Conservation (phyloP, 1,140 invertebrate genomes). For the Drosophila bipectinata region DNA sequence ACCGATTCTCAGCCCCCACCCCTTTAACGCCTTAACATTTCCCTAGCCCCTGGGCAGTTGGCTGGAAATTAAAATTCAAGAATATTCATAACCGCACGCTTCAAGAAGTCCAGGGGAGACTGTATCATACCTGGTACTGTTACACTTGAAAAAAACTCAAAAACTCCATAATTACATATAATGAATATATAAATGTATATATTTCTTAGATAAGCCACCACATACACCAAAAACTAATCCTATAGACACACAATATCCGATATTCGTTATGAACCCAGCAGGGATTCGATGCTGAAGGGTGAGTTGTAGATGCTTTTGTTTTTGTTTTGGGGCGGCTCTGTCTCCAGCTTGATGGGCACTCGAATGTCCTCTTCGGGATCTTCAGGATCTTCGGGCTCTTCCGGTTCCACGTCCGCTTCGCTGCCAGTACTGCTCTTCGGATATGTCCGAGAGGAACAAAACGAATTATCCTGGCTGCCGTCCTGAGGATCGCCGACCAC, state of each 20-base stretch:
- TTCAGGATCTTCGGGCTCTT: slow-evolving; percentile 1
- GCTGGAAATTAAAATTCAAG: slow-evolving; percentile 67
- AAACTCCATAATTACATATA: not conserved
- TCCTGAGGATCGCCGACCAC: slow-evolving; percentile 84
- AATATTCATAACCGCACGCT: slow-evolving; percentile 17
- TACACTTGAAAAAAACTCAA: not conserved
- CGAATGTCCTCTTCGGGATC: not conserved
- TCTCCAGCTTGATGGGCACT: slow-evolving; percentile 26
- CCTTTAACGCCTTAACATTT: slow-evolving; percentile 2
- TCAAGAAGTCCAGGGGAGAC: not conserved
- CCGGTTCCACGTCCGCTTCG: slow-evolving; percentile 19
- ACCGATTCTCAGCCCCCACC: not conserved
- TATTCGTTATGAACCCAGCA: slow-evolving; percentile 84
- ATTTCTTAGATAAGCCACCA: slow-evolving; percentile 27
- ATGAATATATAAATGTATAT: not conserved
- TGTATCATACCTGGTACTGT: not conserved
- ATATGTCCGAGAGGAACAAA: slow-evolving; percentile 84
- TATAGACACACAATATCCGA: not conserved
- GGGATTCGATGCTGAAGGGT: slow-evolving; percentile 93
- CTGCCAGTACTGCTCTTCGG: slow-evolving; percentile 38
- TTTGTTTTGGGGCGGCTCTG: slow-evolving; percentile 1
- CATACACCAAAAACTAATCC: not conserved
- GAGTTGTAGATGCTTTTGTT: slow-evolving; percentile 49
- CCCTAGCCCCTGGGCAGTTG: slow-evolving; percentile 47
- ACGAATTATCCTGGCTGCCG: slow-evolving; percentile 87